Evolutionary conservation across 2,797 vertebrate genomes (phyloP).

Genomic region (Aulostomus chinensis): DNA sequence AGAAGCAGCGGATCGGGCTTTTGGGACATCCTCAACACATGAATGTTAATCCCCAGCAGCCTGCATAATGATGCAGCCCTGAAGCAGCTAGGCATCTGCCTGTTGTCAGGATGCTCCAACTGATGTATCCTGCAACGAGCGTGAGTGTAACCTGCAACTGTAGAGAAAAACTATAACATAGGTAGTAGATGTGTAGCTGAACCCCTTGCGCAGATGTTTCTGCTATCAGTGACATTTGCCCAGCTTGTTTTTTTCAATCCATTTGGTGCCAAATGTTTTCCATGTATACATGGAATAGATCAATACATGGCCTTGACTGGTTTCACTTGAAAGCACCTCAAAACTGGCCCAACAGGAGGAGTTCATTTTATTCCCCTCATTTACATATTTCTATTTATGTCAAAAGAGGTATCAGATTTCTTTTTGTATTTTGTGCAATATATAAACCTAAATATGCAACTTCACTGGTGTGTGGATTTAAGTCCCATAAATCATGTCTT

Average conservation of each 20-base stretch:
- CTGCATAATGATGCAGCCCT: constrained; percentile 75
- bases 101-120: neutral
- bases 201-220: constrained; percentile 42
- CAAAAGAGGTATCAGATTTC: constrained; percentile 84
- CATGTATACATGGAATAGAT: constrained; percentile 51
- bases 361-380: constrained; percentile 11
- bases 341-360: constrained; percentile 82
- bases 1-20: constrained; percentile 97
- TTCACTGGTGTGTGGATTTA: constrained; percentile 70
- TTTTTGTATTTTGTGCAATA: constrained; percentile 97
- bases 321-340: constrained; percentile 80
- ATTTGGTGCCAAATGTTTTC: constrained; percentile 74
- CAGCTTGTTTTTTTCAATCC: constrained; percentile 43
- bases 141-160: constrained; percentile 42
- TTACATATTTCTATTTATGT: constrained; percentile 77
- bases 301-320: constrained; percentile 82
- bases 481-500: constrained; percentile 67
- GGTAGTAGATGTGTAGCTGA: constrained; percentile 65
- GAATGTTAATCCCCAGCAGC: constrained; percentile 95
- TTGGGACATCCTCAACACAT: constrained; percentile 94
- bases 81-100: constrained; percentile 4
- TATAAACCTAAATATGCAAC: constrained; percentile 88
- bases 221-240: constrained; percentile 30
- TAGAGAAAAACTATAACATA: constrained; percentile 63
- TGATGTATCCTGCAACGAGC: constrained; percentile 25